Conservation (phyloP, 2,888 invertebrate genomes). For the Leptinotarsa juncta region DNA sequence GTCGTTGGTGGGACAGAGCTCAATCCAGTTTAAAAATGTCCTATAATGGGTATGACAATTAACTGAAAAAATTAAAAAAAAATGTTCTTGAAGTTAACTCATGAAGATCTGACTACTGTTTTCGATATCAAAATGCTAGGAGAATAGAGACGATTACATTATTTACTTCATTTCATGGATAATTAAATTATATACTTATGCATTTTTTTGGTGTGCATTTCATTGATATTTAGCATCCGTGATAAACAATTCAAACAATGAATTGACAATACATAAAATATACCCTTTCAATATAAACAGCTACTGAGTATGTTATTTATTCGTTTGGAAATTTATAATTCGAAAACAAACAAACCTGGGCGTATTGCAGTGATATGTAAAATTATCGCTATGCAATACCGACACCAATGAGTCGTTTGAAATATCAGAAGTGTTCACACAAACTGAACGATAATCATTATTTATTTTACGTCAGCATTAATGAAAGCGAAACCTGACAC, state of each 20-base stretch:
- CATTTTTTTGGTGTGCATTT: too few relatives aligned
- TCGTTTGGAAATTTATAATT: not conserved
- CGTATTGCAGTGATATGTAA: constrained; percentile 1
- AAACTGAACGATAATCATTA: constrained; percentile 4
- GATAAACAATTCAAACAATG: not conserved
- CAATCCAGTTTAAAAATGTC: too few relatives aligned
- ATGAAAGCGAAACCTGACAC: not conserved
- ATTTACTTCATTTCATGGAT: too few relatives aligned
- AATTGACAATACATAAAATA: not conserved
- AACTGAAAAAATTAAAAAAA: too few relatives aligned
- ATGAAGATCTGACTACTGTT: too few relatives aligned
- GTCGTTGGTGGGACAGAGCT: too few relatives aligned
- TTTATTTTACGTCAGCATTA: constrained; percentile 7
- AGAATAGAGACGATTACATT: too few relatives aligned
- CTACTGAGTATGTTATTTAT: not conserved
- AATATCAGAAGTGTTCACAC: constrained; percentile 4
- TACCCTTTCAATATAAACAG: not conserved
- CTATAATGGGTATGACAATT: too few relatives aligned
- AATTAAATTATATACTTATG: too few relatives aligned
- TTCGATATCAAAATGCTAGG: too few relatives aligned
- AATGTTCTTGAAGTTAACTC: too few relatives aligned
- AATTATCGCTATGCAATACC: not conserved
- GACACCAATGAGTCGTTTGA: not conserved
- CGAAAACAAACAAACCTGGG: not conserved
- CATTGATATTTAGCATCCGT: too few relatives aligned